Conservation (phyloP, 2,113 vertebrate genomes). For the Crotalus horridus region DNA sequence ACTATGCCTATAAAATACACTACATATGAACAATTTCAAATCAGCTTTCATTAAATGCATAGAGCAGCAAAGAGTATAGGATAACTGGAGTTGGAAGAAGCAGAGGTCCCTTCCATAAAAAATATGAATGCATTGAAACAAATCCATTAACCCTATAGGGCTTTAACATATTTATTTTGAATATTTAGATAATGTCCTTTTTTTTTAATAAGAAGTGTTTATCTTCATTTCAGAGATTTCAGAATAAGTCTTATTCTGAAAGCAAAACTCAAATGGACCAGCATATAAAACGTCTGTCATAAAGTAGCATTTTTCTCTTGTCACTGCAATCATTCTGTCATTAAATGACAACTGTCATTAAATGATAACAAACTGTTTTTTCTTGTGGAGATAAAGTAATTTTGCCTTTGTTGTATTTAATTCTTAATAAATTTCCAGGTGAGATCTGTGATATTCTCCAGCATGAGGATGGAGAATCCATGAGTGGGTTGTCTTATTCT, state of each 20-base stretch:
- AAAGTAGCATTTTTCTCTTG: not conserved
- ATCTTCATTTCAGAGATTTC: not conserved
- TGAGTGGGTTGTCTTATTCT: too few species aligned
- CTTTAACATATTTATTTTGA: not conserved
- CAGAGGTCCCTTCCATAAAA: not conserved
- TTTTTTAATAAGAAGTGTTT: not conserved
- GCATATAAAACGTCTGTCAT: not conserved
- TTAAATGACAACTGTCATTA: not conserved
- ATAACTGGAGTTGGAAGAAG: not conserved
- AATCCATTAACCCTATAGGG: not conserved
- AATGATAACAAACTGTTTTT: not conserved
- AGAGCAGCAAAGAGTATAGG: not conserved
- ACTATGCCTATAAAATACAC: not conserved
- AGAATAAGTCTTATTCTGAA: not conserved
- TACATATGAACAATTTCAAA: not conserved
- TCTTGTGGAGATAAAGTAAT: not conserved
- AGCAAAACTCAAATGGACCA: not conserved
- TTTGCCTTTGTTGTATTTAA: not conserved
- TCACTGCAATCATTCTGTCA: not conserved
- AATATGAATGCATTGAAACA: not conserved
- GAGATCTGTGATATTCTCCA: not conserved
- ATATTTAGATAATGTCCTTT: not conserved
- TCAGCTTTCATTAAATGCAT: not conserved
- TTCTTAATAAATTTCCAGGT: not conserved
- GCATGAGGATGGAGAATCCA: too few species aligned